Base-by-base conservation (phyloP, 92 coral and sea anemone genomes). In the Umimayanthus kanabou region DNA sequence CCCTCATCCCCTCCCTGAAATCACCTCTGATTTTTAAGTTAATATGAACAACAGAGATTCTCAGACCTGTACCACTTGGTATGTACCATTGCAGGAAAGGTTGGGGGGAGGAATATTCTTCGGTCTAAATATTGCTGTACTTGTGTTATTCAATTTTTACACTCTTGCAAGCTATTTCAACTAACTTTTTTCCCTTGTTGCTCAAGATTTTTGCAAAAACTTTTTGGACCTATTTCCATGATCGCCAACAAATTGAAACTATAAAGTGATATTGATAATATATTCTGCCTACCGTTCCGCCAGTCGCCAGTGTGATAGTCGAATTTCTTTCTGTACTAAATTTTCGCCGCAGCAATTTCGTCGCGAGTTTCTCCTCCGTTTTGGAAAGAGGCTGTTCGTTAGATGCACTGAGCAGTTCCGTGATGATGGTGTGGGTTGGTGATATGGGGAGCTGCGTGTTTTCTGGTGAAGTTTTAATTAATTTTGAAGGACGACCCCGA, bases 11-110 rank as follows among this genome's bases (percentile, higher is more conserved):
- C 25, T 61, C 69, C 77, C 39, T 42, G 42, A 72, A 72, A 9
- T 72, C 77, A 72, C 77, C 77, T 72, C 77, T 72, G 77, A 72
- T 72, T 72, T 72, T 9, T 72, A 73, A 73, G 77, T 73, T 73
- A 73, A 73, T 73, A 73, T 73, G 77, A 73, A 73, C 77, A 2
- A 2, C 47, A 73, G 77, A 73, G 45, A 30, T 73, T 73, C 77
- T 73, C 77, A 73, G 77, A 73, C 77, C 77, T 73, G 77, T 73
- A 73, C 77, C 42, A 73, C 0, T 73, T 45, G 77, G 77, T 73
- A 73, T 30, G 77, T 73, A 73, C 77, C 77, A 73, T 73, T 73
- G 77, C 39, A 73, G 77, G 77, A 73, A 30, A 40, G 77, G 47
- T 57, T 10, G 47, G 77, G 77, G 77, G 77, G 29, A 25, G 39